A percentile compares a stretch with the other conserved stretches of the same genome.
Evolutionary conservation across 2,113 vertebrate genomes (phyloP).

Genomic region (Choloepus hoffmanni): DNA sequence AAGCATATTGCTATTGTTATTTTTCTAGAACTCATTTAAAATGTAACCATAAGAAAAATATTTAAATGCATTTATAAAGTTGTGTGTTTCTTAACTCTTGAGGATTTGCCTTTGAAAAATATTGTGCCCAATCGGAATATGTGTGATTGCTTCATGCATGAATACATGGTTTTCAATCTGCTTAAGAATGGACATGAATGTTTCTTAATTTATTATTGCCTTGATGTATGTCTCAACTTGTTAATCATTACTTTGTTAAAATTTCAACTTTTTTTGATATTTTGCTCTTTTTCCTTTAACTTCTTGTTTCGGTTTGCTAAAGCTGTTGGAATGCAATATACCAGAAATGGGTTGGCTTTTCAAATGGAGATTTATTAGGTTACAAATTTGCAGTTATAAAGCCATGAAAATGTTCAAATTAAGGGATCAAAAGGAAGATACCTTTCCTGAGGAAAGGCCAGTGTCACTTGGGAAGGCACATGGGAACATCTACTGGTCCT

Average conservation of each 20-base stretch:
- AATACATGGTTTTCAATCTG: not conserved
- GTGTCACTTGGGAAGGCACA: too few species aligned
- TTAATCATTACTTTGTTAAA: not conserved
- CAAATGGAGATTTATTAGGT: too few species aligned
- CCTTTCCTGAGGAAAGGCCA: too few species aligned
- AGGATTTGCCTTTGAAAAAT: conserved; percentile 12
- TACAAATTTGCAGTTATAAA: too few species aligned
- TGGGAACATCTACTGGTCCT: too few species aligned
- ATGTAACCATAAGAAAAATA: not conserved
- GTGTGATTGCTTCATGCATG: not conserved
- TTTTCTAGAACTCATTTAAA: not conserved
- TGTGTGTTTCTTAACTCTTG: not conserved
- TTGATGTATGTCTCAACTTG: not conserved
- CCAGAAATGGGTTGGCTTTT: too few species aligned
- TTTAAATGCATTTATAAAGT: not conserved
- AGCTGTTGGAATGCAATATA: too few species aligned
- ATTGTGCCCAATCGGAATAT: not conserved
- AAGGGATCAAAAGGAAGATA: too few species aligned
- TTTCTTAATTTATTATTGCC: not conserved
- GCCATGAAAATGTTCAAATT: too few species aligned
- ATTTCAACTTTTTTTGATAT: not conserved
- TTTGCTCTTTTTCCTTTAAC: not conserved
- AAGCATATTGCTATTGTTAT: not conserved
- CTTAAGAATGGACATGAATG: not conserved
- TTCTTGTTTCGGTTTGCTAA: not conserved